Evolutionary conservation across 1,140 invertebrate species (phyloP).

Genomic region (Pantala flavescens): DNA sequence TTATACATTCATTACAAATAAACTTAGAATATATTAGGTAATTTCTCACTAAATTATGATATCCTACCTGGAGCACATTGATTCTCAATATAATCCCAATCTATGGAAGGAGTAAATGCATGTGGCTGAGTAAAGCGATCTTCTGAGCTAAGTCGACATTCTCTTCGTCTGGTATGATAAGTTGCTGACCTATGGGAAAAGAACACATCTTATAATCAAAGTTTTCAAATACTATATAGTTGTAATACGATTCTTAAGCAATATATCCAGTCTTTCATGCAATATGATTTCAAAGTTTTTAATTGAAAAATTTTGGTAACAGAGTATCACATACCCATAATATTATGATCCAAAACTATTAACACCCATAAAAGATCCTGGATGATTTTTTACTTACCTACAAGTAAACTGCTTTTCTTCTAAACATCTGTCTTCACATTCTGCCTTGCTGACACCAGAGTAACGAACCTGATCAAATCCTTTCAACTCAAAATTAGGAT

Average conservation of each 20-base stretch:
- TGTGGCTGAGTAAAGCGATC: slow-evolving; percentile 33
- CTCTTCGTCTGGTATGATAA: slow-evolving; percentile 34
- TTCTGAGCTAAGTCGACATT: slow-evolving; percentile 38
- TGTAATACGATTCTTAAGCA: too few relatives aligned
- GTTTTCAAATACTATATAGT: too few relatives aligned
- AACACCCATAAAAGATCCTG: too few relatives aligned
- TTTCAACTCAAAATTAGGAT: slow-evolving; percentile 35
- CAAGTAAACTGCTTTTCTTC: slow-evolving; percentile 37
- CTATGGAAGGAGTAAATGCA: slow-evolving; percentile 29
- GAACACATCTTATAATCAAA: neutral
- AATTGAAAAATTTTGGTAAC: too few relatives aligned
- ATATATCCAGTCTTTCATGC: too few relatives aligned
- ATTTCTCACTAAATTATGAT: too few relatives aligned
- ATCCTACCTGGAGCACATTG: slow-evolving; percentile 38
- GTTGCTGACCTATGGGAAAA: slow-evolving; percentile 35
- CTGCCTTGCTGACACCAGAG: slow-evolving; percentile 31
- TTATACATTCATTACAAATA: too few relatives aligned
- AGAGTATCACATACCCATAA: too few relatives aligned
- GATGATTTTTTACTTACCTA: slow-evolving; percentile 17
- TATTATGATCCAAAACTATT: too few relatives aligned
- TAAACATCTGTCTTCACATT: slow-evolving; percentile 38
- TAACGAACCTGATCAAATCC: slow-evolving; percentile 29
- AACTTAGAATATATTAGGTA: too few relatives aligned
- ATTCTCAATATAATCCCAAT: slow-evolving; percentile 42
- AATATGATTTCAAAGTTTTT: too few relatives aligned